Evolutionary conservation across 2,888 invertebrate species (phyloP), one percentile per base, ranked within the genome.

Genomic region (Plebejus argus): DNA sequence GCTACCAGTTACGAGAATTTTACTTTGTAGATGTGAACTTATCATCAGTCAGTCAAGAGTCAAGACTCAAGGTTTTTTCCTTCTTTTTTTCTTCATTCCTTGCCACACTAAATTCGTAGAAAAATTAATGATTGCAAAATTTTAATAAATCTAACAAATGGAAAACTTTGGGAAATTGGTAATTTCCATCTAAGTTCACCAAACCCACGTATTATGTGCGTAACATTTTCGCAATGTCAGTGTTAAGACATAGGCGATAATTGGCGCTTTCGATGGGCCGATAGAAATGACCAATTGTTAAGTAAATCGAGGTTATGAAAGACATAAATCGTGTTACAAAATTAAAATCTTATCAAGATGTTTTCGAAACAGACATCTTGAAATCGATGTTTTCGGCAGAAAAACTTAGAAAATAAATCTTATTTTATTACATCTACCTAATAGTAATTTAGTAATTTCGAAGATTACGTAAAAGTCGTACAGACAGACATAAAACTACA

Each of bases 191-290:
- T 3, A 61, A 61, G n/a, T 58, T 18, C 7, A 61, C 7, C n/a
- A 23, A 61, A 61, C 23, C 61, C 20, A 61, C 61, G 61, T n/a
- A 23, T 61, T 49, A n/a, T n/a, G 18, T 15, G n/a, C 6, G 20
- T 61, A 61, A 61, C 61, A 23, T 61, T n/a, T 23, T 61, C 61
- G 61, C 61, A 23, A 61, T 58, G 58, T 58, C n/a, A 58, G n/a
- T 7, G 12, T 20, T 23, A 4, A 61, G 10, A 20, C 20, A 58
- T 61, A 61, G 10, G 10, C 23, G 61, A 61, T 61, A 61, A 61
- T 23, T 61, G 61, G 23, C 23, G 23, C 20, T 61, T 20, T 58
- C 58, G 20, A 58, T 58, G n/a, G 58, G 58, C 20, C 58, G 58
- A 8, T 7, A 58, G n/a, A 61, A 23, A 61, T 61, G 61, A 61